Evolutionary conservation across 30 jellyfish, hydroid and myxozoan species (phyloP).

Genomic region (Rhopilema esculentum): DNA sequence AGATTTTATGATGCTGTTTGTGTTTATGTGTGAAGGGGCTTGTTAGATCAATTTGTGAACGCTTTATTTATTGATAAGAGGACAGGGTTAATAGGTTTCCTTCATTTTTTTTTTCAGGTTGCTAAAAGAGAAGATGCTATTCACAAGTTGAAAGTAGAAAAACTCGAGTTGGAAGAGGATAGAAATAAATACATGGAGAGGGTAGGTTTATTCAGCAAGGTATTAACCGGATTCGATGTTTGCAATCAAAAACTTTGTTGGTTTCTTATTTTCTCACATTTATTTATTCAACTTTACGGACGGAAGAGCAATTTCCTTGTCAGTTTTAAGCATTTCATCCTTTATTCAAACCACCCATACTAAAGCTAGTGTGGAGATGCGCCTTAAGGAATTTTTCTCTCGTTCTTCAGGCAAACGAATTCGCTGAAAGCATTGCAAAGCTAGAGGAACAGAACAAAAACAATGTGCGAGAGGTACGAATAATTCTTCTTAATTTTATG

Average conservation of each 20-base stretch:
- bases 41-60: too few species aligned
- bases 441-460: slow-evolving; percentile 55
- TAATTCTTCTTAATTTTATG: background rate
- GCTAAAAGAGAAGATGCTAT: slow-evolving; percentile 85
- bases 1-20: too few species aligned
- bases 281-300: too few species aligned
- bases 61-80: too few species aligned
- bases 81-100: too few species aligned
- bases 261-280: background rate
- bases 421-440: slow-evolving; percentile 23
- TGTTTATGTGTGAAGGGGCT: too few species aligned
- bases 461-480: slow-evolving; percentile 60
- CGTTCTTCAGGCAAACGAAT: slow-evolving; percentile 34
- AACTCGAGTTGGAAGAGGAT: slow-evolving; percentile 79
- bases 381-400: too few species aligned
- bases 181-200: slow-evolving; percentile 40
- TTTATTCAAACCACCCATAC: too few species aligned
- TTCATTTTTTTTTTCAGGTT: slow-evolving; percentile 76
- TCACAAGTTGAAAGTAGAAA: slow-evolving; percentile 70
- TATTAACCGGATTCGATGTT: background rate
- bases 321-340: too few species aligned
- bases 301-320: too few species aligned
- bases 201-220: too few species aligned
- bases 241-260: background rate
- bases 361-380: too few species aligned